Percentiles rank a stretch among this genome's conserved stretches.
These are phyloP conservation scores for Platycheirus rosarum DNA, from an alignment of 2,888 invertebrate species.

Conservation along the genomic window DNA sequence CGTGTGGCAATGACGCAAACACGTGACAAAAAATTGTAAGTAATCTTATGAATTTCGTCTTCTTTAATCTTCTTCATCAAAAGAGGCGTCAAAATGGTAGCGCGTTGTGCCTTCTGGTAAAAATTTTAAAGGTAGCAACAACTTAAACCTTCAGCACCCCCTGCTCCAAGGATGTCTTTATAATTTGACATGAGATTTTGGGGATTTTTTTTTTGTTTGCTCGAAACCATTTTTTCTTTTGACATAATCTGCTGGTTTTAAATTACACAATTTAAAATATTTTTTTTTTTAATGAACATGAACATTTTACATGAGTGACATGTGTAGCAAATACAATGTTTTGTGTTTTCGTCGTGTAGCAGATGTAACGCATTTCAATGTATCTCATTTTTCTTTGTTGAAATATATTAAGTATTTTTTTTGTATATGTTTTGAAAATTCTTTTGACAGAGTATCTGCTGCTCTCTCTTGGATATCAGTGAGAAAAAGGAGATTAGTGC, in stretches of 20 bases:
- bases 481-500: conserved; percentile 25
- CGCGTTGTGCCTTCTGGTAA: background rate
- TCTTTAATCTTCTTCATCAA: conserved; percentile 52
- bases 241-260: conserved; percentile 26
- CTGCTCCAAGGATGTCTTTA: background rate
- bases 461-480: background rate
- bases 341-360: conserved; percentile 33
- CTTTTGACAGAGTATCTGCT: conserved; percentile 5
- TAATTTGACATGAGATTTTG: conserved; percentile 7
- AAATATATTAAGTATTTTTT: conserved; percentile 13
- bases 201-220: background rate
- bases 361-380: conserved; percentile 56
- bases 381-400: background rate
- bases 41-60: conserved; percentile 62
- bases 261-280: conserved; percentile 15
- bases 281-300: conserved; percentile 66
- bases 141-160: background rate
- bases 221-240: conserved; percentile 27
- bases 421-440: conserved; percentile 30
- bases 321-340: conserved; percentile 23
- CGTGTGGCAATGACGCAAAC: conserved; percentile 81
- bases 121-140: conserved; percentile 12
- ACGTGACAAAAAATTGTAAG: conserved; percentile 80
- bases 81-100: conserved; percentile 50
- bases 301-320: conserved; percentile 46